These are phyloP conservation scores for Lepus europaeus DNA, from an alignment of 2,113 vertebrate genomes.

Conservation along the genomic window DNA sequence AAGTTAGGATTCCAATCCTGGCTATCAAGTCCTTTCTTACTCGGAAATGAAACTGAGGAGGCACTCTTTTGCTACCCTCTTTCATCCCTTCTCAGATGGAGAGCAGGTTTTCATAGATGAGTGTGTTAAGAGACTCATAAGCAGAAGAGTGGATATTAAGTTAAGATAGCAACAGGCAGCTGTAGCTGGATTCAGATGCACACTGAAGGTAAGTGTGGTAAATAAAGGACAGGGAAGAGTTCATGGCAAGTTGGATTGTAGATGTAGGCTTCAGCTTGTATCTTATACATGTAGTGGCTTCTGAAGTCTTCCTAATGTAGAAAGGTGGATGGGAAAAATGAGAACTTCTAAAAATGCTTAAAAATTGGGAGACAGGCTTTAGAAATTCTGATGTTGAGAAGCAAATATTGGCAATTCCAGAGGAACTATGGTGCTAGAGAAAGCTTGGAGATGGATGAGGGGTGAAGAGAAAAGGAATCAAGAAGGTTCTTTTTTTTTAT, in stretches of 20 bases:
- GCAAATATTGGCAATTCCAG: not conserved
- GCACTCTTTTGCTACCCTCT: not conserved
- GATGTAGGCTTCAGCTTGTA: not conserved
- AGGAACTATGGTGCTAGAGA: not conserved
- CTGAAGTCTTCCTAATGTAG: not conserved
- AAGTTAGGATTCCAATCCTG: not conserved
- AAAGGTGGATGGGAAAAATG: not conserved
- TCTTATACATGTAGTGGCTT: not conserved
- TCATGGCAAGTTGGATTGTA: not conserved
- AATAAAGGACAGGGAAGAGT: not conserved
- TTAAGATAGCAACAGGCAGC: not conserved
- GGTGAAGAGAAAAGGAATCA: not conserved
- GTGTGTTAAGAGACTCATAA: not conserved
- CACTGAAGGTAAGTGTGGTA: not conserved
- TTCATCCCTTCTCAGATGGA: not conserved
- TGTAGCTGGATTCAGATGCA: not conserved
- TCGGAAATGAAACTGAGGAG: not conserved
- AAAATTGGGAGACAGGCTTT: not conserved
- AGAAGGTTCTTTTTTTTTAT: not conserved
- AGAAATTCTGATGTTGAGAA: not conserved
- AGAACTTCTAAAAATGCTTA: not conserved
- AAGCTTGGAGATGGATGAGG: not conserved
- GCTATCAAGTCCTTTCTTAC: not conserved
- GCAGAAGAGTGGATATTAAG: not conserved
- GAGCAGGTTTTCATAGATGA: not conserved